Evolutionary conservation across 2,888 invertebrate genomes (phyloP).

Genomic region (Cataglyphis rosenhaueri): DNA sequence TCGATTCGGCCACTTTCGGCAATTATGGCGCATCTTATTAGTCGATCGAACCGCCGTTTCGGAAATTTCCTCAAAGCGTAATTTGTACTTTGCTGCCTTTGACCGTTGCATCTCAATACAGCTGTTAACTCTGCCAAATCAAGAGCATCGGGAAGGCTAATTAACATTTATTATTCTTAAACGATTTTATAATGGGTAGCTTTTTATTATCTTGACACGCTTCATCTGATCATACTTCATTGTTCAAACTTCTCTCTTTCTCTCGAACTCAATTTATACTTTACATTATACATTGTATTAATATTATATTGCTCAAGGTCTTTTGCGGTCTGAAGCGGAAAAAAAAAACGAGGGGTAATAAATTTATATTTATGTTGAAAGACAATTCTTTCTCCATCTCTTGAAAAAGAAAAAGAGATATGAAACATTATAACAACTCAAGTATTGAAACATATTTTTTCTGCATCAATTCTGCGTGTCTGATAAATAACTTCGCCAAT

Average conservation of each 20-base stretch:
- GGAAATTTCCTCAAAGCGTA: constrained; percentile 20
- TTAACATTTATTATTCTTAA: constrained; percentile 3
- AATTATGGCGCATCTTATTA: not conserved
- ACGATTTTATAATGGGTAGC: not conserved
- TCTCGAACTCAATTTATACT: not conserved
- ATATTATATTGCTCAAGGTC: not conserved
- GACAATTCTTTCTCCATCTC: not conserved
- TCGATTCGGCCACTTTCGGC: not conserved
- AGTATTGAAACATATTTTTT: constrained; percentile 10
- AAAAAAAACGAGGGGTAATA: not conserved
- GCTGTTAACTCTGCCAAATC: not conserved
- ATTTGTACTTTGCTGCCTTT: not conserved
- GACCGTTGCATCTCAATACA: not conserved
- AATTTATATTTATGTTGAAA: not conserved
- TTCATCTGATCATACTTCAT: not conserved
- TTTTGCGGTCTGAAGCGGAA: not conserved
- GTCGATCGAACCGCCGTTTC: not conserved
- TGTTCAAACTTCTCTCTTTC: not conserved
- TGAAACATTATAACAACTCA: not conserved
- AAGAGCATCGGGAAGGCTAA: not conserved
- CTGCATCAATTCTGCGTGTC: not conserved
- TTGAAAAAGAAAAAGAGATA: not conserved
- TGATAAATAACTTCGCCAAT: constrained; percentile 16
- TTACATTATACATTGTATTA: not conserved
- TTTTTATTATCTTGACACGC: not conserved